These are phyloP conservation scores for Onychomys leucogaster DNA, from an alignment of 2,797 vertebrate genomes.

Conservation along the genomic window DNA sequence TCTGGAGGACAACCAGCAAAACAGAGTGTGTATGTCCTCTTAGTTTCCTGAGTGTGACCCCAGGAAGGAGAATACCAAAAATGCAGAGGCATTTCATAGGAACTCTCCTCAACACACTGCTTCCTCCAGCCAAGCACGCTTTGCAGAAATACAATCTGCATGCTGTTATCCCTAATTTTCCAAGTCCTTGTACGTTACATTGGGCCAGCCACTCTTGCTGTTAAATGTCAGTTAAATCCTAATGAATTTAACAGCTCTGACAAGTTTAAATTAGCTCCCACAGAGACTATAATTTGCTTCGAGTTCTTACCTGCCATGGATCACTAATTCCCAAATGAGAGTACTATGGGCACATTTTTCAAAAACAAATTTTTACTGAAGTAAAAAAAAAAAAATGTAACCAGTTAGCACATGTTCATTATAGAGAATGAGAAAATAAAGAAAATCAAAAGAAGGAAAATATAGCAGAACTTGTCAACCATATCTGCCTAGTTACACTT, in stretches of 20 bases:
- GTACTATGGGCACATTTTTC: neutral
- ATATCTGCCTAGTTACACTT: neutral
- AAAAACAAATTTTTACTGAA: constrained; percentile 36
- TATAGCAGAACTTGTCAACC: neutral
- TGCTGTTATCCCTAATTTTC: constrained; percentile 71
- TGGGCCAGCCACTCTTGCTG: constrained; percentile 72
- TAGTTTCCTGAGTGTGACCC: constrained; percentile 74
- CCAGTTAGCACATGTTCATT: neutral
- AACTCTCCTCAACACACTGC: constrained; percentile 45
- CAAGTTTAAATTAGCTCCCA: constrained; percentile 80
- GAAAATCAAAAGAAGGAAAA: constrained; percentile 20
- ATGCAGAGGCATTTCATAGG: neutral
- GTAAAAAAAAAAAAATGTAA: neutral
- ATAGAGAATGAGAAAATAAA: constrained; percentile 30
- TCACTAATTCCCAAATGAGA: constrained; percentile 65
- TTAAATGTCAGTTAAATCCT: constrained; percentile 82
- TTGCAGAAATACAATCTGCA: constrained; percentile 79
- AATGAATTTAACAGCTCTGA: constrained; percentile 81
- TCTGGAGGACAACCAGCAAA: constrained; percentile 76
- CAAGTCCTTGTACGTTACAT: constrained; percentile 59
- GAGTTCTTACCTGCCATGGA: constrained; percentile 37
- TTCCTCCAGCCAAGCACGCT: constrained; percentile 63
- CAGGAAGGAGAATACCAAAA: constrained; percentile 75
- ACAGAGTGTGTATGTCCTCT: constrained; percentile 80
- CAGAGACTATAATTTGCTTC: constrained; percentile 73